Conservation (phyloP, 2,113 vertebrate genomes). For the Istiophorus platypterus region DNA sequence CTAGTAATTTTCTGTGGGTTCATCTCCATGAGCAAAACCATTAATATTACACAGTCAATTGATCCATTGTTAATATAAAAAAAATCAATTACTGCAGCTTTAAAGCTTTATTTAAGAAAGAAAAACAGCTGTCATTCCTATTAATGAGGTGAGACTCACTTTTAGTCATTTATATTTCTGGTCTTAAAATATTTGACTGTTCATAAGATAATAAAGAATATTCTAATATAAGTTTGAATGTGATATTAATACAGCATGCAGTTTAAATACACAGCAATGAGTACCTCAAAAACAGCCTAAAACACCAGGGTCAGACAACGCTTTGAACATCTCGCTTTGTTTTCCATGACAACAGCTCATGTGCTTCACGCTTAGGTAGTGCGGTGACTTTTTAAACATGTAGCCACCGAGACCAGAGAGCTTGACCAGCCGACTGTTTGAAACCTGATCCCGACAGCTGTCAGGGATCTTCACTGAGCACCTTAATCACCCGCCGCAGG, state of each 20-base stretch:
- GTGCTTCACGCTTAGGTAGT: slow-evolving; percentile 5
- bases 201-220: neutral
- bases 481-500: slow-evolving; percentile 29
- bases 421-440: slow-evolving; percentile 29
- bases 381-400: slow-evolving; percentile 22
- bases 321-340: slow-evolving; percentile 19
- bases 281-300: neutral
- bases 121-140: neutral
- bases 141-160: neutral
- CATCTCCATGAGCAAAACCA: neutral
- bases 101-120: neutral
- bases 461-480: slow-evolving; percentile 48
- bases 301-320: neutral
- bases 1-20: neutral
- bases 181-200: too few species aligned
- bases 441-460: slow-evolving; percentile 27
- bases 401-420: neutral
- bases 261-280: neutral
- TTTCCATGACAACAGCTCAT: neutral
- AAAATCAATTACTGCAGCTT: neutral
- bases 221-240: neutral
- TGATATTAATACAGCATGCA: neutral
- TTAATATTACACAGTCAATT: neutral
- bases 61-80: neutral
- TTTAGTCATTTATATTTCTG: neutral